A percentile compares a stretch with the other conserved stretches of the same genome.
Evolutionary conservation across 2,113 vertebrate genomes (phyloP).

Genomic region (Tricholaema leucomelas): DNA sequence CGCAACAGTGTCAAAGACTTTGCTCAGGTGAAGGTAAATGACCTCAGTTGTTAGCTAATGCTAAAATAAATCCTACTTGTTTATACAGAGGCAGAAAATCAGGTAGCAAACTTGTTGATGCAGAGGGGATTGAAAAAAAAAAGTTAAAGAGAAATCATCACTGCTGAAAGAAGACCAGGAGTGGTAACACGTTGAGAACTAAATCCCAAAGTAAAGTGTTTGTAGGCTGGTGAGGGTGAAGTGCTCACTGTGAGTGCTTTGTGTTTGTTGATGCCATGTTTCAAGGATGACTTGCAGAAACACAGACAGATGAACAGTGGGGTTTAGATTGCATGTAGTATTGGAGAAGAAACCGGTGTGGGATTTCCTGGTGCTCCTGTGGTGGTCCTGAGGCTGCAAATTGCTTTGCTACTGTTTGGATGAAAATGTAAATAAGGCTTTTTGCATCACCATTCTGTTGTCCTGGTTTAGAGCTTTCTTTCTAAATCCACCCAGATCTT

Average conservation of each 20-base stretch:
- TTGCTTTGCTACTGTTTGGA: background rate
- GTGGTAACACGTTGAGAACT: background rate
- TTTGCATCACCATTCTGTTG: rapidly evolving
- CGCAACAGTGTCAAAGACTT: too few species aligned
- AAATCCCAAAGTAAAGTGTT: background rate
- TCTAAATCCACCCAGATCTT: background rate
- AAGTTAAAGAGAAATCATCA: background rate
- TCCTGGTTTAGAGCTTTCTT: background rate
- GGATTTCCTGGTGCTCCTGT: background rate
- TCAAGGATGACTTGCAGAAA: background rate
- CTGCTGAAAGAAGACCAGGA: background rate
- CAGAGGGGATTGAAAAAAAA: background rate
- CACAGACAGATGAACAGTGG: background rate
- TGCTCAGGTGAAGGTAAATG: too few species aligned
- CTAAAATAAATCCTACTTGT: background rate
- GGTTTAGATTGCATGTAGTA: background rate
- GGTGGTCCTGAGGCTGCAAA: background rate
- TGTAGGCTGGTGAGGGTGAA: background rate
- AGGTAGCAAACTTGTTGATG: background rate
- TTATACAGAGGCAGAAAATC: background rate
- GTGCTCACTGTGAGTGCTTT: background rate
- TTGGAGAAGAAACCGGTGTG: background rate
- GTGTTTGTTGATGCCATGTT: background rate
- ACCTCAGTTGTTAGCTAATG: too few species aligned
- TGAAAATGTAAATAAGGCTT: background rate